These are phyloP conservation scores for Mesitornis unicolor DNA, from an alignment of 2,113 vertebrate species.

Conservation along the genomic window DNA sequence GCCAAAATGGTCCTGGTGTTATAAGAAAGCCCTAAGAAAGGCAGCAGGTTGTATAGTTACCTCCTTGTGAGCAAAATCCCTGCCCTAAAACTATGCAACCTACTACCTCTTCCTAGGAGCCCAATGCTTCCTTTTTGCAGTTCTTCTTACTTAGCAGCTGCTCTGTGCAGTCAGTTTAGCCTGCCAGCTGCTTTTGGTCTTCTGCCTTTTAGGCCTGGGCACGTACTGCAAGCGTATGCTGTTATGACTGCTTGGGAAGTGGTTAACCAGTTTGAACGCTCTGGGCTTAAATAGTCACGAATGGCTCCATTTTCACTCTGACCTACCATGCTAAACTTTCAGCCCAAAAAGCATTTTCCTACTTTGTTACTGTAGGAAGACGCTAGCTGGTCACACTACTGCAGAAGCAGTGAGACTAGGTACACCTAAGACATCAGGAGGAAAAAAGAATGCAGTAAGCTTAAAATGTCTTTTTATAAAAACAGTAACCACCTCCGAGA, in stretches of 20 bases:
- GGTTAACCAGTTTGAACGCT: not conserved
- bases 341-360: not conserved
- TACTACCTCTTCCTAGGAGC: constrained; percentile 87
- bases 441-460: not conserved
- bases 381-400: not conserved
- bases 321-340: not conserved
- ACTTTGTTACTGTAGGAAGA: not conserved
- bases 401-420: not conserved
- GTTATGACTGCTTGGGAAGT: not conserved
- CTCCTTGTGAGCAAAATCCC: constrained; percentile 83
- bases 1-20: constrained; percentile 49
- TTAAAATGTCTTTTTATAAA: not conserved
- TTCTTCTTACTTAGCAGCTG: constrained; percentile 63
- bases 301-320: not conserved
- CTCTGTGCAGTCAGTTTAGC: constrained; percentile 24
- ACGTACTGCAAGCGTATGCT: not conserved
- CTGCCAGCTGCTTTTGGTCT: constrained; percentile 19
- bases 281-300: not conserved
- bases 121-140: constrained; percentile 58
- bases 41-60: constrained; percentile 87
- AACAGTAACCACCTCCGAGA: not conserved
- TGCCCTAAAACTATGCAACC: constrained; percentile 88
- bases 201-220: constrained; percentile 4
- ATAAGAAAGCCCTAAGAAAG: constrained; percentile 82
- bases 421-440: not conserved